Percentiles rank a stretch among this genome's conserved stretches.
Evolutionary conservation across 2,113 vertebrate species (phyloP).

Genomic region (Scomber scombrus): DNA sequence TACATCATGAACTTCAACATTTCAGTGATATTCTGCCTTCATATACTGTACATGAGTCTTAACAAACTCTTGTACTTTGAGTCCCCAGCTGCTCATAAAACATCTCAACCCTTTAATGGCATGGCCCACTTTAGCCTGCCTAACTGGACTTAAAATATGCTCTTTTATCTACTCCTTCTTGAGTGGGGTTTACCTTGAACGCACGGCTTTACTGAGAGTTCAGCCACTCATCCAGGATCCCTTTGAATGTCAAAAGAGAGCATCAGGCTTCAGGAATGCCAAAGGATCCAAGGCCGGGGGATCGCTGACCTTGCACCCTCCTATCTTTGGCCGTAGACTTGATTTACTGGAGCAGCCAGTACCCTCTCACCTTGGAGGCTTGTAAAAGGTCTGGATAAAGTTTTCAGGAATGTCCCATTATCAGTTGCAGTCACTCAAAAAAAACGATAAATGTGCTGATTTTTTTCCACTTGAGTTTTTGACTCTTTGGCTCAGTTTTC

Average conservation of each 20-base stretch:
- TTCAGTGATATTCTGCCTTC: neutral
- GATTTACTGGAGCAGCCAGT: conserved; percentile 55
- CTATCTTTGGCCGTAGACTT: conserved; percentile 45
- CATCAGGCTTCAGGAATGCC: conserved; percentile 50
- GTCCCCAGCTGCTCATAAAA: conserved; percentile 25
- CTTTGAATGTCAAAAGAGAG: conserved; percentile 9
- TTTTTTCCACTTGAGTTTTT: neutral
- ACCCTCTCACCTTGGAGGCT: conserved; percentile 31
- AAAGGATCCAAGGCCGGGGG: conserved; percentile 16
- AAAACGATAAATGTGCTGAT: conserved; percentile 4
- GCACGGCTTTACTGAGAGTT: conserved; percentile 1
- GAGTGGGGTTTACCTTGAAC: conserved; percentile 17
- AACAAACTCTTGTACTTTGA: neutral
- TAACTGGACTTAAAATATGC: conserved; percentile 34
- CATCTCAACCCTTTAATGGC: conserved; percentile 8
- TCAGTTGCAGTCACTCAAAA: conserved; percentile 19
- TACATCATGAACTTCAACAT: neutral
- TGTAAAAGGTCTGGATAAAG: neutral
- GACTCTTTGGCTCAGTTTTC: neutral
- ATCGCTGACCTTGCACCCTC: conserved; percentile 61
- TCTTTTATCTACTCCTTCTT: conserved; percentile 48
- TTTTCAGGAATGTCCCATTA: conserved; percentile 60
- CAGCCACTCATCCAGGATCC: neutral
- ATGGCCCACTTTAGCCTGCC: conserved; percentile 29
- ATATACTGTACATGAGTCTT: neutral